Base-by-base conservation (phyloP, 2,797 vertebrate genomes). In the Scyliorhinus canicula region DNA sequence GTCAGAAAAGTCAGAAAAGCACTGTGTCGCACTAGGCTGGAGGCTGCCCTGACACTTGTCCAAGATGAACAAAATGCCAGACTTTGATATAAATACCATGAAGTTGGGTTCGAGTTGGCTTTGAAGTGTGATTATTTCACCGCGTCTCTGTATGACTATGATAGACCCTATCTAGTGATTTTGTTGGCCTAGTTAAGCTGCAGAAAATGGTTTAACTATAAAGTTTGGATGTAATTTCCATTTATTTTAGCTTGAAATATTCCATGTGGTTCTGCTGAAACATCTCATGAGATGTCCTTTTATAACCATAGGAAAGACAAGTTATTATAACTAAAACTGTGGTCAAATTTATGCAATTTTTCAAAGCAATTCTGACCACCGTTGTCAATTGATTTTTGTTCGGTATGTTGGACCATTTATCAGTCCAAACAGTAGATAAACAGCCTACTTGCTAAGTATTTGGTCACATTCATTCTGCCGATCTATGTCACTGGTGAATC, bases 1-100 rank as follows among this genome's bases (percentile, higher is more conserved):
- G 47, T 74, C 31, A 52, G 12, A 69, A 8, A 94, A 94, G 47
- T 74, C 31, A 52, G 12, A 69, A 8, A 94, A 69, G 47, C 1
- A 74, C 67, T 74, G 21, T 21, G 31, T 67, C 95, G 79, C 95
- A 79, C 88, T 79, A 90, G 95, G 90, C 95, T 95, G 67, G 95
- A 95, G 95, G 24, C 93, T 95, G 95, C 84, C 82, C 84, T 95
- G 95, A 95, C 95, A 95, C 95, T 95, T 95, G 90, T 95, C 95
- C 95, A 96, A 96, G 95, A 91, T 95, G 95, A 94, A 96, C 96
- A 96, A 96, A 97, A 96, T 96, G 96, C 95, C 95, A 97, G 95
- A 95, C 95, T 96, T 96, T 96, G 95, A 96, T 95, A 97, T 96
- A 95, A 96, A 96, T 96, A 95, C 96, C 95, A 95, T 96, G 96